Conservation (phyloP, 2,888 invertebrate species). For the Nephrotoma guestfalica region DNA sequence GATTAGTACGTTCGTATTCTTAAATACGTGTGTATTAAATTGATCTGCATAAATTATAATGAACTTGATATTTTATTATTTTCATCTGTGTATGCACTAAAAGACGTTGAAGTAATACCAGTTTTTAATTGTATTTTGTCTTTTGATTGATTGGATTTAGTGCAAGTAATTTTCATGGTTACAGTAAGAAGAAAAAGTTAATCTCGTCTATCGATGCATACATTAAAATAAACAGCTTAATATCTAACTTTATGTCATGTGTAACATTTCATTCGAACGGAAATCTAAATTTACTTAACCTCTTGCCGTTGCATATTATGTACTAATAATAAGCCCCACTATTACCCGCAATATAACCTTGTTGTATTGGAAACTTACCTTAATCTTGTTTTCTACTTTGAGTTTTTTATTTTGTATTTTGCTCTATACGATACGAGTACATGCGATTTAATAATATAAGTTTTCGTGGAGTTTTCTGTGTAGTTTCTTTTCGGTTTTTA, state of each 20-base stretch:
- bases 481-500: neutral
- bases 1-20: neutral
- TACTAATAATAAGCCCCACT: neutral
- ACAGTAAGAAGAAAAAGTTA: neutral
- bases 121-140: neutral
- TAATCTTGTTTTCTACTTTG: neutral
- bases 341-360: neutral
- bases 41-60: neutral
- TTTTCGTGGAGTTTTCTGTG: neutral
- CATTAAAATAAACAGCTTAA: neutral
- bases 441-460: neutral
- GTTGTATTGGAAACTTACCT: neutral
- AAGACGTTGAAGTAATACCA: neutral
- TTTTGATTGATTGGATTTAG: neutral
- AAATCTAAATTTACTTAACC: neutral
- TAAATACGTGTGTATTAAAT: neutral
- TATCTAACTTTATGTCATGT: neutral
- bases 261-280: neutral
- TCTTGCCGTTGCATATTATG: neutral
- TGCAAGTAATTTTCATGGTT: neutral
- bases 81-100: neutral
- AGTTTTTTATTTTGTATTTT: neutral
- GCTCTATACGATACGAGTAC: neutral
- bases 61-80: neutral
- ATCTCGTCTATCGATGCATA: neutral